Conservation (phyloP, 2,113 vertebrate genomes). For the Notechis scutatus region DNA sequence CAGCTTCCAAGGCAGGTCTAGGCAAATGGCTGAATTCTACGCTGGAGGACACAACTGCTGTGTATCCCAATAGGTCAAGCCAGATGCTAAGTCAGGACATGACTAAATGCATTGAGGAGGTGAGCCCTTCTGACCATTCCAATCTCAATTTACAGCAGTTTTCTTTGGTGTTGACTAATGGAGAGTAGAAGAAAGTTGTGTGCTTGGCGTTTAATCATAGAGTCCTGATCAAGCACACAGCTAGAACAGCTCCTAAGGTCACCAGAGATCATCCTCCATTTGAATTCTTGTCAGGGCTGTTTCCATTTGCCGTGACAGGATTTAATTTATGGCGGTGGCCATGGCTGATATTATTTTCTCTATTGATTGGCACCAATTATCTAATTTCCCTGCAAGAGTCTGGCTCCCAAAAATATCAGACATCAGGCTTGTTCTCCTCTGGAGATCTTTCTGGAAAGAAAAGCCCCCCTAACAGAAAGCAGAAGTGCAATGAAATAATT, state of each 20-base stretch:
- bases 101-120: neutral
- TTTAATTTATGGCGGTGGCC: constrained; percentile 6
- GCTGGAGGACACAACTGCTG: neutral
- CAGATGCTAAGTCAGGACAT: neutral
- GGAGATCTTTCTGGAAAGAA: neutral
- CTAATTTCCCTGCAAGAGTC: neutral
- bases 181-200: neutral
- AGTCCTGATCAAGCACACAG: neutral
- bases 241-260: neutral
- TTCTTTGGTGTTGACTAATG: neutral
- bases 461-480: neutral
- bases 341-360: neutral
- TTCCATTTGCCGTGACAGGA: constrained; percentile 6
- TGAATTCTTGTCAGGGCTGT: neutral
- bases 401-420: neutral
- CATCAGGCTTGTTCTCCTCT: neutral
- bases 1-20: too few relatives aligned
- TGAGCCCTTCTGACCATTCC: neutral
- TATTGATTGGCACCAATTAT: neutral
- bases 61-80: neutral
- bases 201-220: neutral
- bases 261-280: neutral
- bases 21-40: neutral
- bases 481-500: neutral
- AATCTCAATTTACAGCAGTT: constrained; percentile 5